Conservation (phyloP, 1,140 invertebrate species). For the Aphelenchoides besseyi region DNA sequence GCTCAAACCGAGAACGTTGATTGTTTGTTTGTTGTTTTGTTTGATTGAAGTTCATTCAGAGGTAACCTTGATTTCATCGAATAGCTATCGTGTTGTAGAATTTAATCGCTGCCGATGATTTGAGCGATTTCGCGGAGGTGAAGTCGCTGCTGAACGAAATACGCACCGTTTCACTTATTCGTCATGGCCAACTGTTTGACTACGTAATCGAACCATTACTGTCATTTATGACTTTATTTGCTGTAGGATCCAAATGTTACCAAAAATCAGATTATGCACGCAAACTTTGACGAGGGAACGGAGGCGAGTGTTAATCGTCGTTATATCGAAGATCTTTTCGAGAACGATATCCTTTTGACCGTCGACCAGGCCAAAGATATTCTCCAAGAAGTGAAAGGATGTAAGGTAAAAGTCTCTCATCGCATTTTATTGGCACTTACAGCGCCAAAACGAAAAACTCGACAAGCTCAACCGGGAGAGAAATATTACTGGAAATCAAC, state of each 20-base stretch:
- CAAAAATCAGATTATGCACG: not conserved
- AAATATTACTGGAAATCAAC: slow-evolving; percentile 45
- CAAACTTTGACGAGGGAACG: slow-evolving; percentile 49
- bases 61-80: too few species aligned
- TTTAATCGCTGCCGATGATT: slow-evolving; percentile 3
- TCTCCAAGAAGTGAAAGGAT: slow-evolving; percentile 44
- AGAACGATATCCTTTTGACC: slow-evolving; percentile 58
- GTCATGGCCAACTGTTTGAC: not conserved
- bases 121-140: slow-evolving; percentile 2
- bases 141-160: slow-evolving; percentile 8
- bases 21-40: too few species aligned
- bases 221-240: not conserved
- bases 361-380: slow-evolving; percentile 51
- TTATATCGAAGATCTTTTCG: slow-evolving; percentile 52
- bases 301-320: slow-evolving; percentile 54
- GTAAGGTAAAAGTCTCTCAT: slow-evolving; percentile 17
- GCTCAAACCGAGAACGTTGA: too few species aligned
- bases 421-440: not conserved
- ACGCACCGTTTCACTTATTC: slow-evolving; percentile 4
- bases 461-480: slow-evolving; percentile 53
- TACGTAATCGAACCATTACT: not conserved
- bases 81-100: not conserved
- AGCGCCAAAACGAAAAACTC: slow-evolving; percentile 23
- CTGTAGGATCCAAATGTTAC: slow-evolving; percentile 17
- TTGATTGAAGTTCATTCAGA: not conserved